Conservation (phyloP, 2,113 vertebrate genomes). For the Chunga burmeisteri region DNA sequence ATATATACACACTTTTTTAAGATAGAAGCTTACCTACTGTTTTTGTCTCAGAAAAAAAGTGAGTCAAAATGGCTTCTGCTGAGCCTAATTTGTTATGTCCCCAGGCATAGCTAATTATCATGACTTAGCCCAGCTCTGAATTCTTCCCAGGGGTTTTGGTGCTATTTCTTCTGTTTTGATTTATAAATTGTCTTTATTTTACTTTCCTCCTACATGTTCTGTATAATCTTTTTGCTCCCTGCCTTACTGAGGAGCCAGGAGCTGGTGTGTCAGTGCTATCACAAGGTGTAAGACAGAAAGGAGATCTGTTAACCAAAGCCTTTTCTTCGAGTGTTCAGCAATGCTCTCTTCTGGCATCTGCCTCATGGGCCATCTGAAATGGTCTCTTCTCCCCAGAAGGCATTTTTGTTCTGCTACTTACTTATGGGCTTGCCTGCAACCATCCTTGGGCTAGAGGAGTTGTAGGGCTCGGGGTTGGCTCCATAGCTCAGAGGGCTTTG, state of each 20-base stretch:
- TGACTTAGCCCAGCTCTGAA: not conserved
- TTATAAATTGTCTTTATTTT: conserved; percentile 25
- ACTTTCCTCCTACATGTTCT: not conserved
- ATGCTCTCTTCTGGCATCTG: not conserved
- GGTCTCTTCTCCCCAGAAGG: not conserved
- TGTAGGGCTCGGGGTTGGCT: not conserved
- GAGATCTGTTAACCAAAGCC: not conserved
- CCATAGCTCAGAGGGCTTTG: not conserved
- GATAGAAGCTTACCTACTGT: not conserved
- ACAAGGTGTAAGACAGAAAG: not conserved
- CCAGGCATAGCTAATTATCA: conserved; percentile 26
- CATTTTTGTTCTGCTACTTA: not conserved
- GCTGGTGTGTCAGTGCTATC: not conserved
- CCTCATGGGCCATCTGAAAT: not conserved
- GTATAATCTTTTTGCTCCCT: not conserved
- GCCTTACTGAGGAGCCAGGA: not conserved
- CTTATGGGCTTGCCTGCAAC: not conserved
- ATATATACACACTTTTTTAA: not conserved
- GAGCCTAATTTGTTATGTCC: not conserved
- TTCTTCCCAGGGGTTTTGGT: conserved; percentile 9
- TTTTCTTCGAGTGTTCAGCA: not conserved
- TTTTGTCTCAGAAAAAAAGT: not conserved
- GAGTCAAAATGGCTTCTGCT: not conserved
- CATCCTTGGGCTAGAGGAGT: not conserved
- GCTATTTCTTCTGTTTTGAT: conserved; percentile 28